Evolutionary conservation across 2,888 invertebrate species (phyloP).

Genomic region (Pseudococcus viburni): DNA sequence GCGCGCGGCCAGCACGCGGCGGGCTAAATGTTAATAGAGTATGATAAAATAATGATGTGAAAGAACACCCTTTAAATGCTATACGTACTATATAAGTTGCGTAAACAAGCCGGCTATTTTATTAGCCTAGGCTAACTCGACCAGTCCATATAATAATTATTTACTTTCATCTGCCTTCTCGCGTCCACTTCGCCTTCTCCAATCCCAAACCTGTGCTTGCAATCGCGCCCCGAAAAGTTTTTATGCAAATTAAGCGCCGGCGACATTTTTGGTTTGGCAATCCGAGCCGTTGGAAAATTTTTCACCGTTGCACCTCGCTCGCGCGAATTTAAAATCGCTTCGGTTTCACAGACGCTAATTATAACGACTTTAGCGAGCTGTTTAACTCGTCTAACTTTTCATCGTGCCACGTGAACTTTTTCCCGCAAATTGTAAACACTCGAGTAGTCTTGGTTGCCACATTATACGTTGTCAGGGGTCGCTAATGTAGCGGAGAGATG

Average conservation of each 20-base stretch:
- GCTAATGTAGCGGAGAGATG: too few species aligned
- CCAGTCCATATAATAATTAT: slow-evolving; percentile 35
- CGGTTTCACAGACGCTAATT: slow-evolving; percentile 20
- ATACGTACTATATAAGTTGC: slow-evolving; percentile 26
- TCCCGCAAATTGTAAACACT: neutral
- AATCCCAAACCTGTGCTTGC: neutral
- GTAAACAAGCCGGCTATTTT: slow-evolving; percentile 29
- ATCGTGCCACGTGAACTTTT: slow-evolving; percentile 2
- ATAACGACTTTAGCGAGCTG: slow-evolving; percentile 12
- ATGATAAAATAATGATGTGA: slow-evolving; percentile 49
- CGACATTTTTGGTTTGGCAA: neutral
- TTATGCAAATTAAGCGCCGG: neutral
- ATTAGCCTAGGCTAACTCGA: neutral
- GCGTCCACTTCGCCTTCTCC: neutral
- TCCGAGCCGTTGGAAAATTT: neutral
- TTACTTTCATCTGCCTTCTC: neutral
- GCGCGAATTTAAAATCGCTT: neutral
- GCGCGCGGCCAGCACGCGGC: neutral
- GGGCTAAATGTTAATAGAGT: slow-evolving; percentile 37
- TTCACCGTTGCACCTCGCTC: neutral
- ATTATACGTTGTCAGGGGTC: too few species aligned
- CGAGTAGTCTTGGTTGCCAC: too few species aligned
- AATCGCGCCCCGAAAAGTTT: neutral
- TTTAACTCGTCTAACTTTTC: slow-evolving; percentile 37
- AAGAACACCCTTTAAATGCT: slow-evolving; percentile 34